Evolutionary conservation across 1,140 invertebrate species (phyloP).

Genomic region (Drosophila bocqueti): DNA sequence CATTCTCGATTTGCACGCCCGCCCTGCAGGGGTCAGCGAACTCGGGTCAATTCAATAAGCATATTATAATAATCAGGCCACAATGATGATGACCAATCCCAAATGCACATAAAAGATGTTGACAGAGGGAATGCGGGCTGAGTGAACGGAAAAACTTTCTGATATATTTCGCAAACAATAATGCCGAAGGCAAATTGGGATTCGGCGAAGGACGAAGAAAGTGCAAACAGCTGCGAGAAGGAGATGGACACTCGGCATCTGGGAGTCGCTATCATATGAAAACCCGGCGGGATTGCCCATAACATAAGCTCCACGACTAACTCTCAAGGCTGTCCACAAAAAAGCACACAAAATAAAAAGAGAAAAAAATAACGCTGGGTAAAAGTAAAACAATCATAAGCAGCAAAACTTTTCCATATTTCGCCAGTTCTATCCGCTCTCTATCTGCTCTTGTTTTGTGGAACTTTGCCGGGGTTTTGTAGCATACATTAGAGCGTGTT

Average conservation of each 20-base stretch:
- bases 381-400: conserved; percentile 80
- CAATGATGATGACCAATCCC: conserved; percentile 74
- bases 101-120: conserved; percentile 64
- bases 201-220: conserved; percentile 45
- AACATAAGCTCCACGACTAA: conserved; percentile 50
- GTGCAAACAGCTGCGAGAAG: conserved; percentile 46
- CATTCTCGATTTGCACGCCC: conserved; percentile 24
- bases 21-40: conserved; percentile 52
- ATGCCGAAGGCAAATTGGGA: conserved; percentile 74
- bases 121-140: conserved; percentile 7
- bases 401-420: conserved; percentile 57
- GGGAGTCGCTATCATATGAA: conserved; percentile 59
- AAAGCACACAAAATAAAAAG: background rate
- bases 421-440: conserved; percentile 31
- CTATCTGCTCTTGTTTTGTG: conserved; percentile 18
- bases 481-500: conserved; percentile 82
- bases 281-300: conserved; percentile 42
- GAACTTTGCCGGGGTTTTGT: conserved; percentile 21
- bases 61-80: conserved; percentile 74
- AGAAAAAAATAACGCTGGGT: background rate
- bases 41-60: conserved; percentile 63
- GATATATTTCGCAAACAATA: conserved; percentile 80
- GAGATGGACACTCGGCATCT: conserved; percentile 45
- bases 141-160: conserved; percentile 68
- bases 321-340: conserved; percentile 20